phyloP scores from a whole-genome alignment of 2,888 invertebrate species.

The Marasmarcha lunaedactyla region DNA sequence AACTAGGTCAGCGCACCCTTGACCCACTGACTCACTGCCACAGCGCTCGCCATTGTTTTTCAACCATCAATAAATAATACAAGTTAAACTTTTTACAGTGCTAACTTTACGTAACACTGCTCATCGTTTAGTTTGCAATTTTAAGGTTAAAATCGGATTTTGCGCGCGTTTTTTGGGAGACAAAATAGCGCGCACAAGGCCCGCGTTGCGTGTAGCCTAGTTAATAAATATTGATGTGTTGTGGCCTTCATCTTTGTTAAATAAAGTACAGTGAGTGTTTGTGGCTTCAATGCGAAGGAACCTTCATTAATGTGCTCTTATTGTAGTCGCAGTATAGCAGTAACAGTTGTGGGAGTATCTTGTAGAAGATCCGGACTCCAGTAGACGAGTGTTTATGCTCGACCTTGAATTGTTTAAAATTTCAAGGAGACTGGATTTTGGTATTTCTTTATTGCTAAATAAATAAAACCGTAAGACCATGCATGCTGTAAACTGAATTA shows the following conservation, averaged over 20 bases:
- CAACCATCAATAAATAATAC: slow-evolving; percentile 68
- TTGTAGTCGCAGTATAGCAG: too few species aligned
- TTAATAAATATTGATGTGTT: slow-evolving; percentile 35
- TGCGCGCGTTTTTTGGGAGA: slow-evolving; percentile 37
- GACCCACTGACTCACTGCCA: slow-evolving; percentile 68
- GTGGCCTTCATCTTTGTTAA: slow-evolving; percentile 32
- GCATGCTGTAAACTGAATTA: too few species aligned
- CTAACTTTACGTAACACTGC: slow-evolving; percentile 51
- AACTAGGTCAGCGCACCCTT: slow-evolving; percentile 63
- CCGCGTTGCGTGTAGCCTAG: slow-evolving; percentile 23
- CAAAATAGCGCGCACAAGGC: slow-evolving; percentile 15
- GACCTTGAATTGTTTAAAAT: too few species aligned
- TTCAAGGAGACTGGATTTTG: too few species aligned
- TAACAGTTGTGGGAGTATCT: too few species aligned
- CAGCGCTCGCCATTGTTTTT: slow-evolving; percentile 64
- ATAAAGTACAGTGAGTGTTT: slow-evolving; percentile 31
- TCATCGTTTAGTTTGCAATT: slow-evolving; percentile 32
- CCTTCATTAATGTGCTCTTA: neutral
- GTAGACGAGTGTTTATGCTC: too few species aligned
- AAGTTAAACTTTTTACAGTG: slow-evolving; percentile 49
- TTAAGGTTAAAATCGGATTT: slow-evolving; percentile 29
- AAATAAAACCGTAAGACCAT: too few species aligned
- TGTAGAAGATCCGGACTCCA: too few species aligned
- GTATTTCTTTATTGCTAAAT: too few species aligned
- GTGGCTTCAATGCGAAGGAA: slow-evolving; percentile 14